Evolutionary conservation across 2,797 vertebrate species (phyloP).

Genomic region (Phoeniculus purpureus): DNA sequence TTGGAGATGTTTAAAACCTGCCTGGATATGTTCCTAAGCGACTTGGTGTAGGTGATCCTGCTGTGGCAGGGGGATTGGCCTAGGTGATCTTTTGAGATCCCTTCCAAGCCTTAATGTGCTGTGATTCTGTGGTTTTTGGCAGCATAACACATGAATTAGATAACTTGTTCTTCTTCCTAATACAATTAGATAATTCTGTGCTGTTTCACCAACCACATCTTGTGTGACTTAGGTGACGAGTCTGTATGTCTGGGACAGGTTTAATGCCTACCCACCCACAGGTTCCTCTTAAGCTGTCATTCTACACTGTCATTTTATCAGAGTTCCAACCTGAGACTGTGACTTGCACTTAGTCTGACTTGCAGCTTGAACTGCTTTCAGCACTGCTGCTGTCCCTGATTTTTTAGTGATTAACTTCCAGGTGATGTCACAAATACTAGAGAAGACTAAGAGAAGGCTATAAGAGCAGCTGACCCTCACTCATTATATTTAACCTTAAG

Average conservation of each 20-base stretch:
- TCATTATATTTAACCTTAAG: conserved; percentile 25
- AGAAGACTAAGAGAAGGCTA: background rate
- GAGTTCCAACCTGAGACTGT: conserved; percentile 61
- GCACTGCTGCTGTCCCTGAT: background rate
- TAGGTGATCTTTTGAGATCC: too few relatives aligned
- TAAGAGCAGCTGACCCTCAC: background rate
- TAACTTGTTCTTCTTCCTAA: conserved; percentile 67
- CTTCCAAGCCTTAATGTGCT: too few relatives aligned
- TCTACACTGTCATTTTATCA: conserved; percentile 68
- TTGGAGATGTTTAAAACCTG: too few relatives aligned
- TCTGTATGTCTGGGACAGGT: conserved; percentile 65
- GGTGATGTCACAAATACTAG: background rate
- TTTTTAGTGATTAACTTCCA: background rate
- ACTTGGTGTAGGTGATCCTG: too few relatives aligned
- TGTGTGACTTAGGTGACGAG: conserved; percentile 62
- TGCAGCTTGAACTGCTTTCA: conserved; percentile 45
- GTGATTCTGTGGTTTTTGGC: conserved; percentile 20
- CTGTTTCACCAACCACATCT: conserved; percentile 71
- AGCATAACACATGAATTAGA: conserved; percentile 66
- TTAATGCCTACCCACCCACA: conserved; percentile 71
- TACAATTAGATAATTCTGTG: conserved; percentile 73
- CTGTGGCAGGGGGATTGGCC: too few relatives aligned
- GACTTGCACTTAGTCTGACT: conserved; percentile 38
- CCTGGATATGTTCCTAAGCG: too few relatives aligned
- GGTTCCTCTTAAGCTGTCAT: conserved; percentile 72